Base-by-base conservation (phyloP, 1,140 invertebrate genomes). In the Eurosta solidaginis region DNA sequence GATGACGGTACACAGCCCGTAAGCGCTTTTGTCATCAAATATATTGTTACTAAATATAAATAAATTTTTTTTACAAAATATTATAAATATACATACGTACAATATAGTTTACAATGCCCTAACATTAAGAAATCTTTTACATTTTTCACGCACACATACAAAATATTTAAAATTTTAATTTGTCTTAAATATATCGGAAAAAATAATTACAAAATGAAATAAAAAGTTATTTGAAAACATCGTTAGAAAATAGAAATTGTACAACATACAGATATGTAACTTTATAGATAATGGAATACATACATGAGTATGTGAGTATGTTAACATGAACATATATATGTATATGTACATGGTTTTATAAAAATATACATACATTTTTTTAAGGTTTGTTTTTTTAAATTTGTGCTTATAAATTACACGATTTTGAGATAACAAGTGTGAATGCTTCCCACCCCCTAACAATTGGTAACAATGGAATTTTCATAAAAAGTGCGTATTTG, bases 211-310 rank as follows among this genome's bases (percentile, higher is more conserved):
- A 59, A 54, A 59, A 59, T n/a, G n/a, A n/a, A n/a, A n/a, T n/a
- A n/a, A n/a, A n/a, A n/a, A n/a, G n/a, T n/a, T n/a, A n/a, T n/a
- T n/a, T n/a, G n/a, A n/a, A 33, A 33, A n/a, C 14, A 68, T 29
- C 29, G 22, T 17, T 68, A 59, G 29, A 33, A 59, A 59, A 59
- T 59, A 68, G 29, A 68, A 22, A 40, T 40, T 20, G 33, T 42
- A 33, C 20, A 68, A n/a, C n/a, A n/a, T n/a, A n/a, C n/a, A n/a
- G n/a, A n/a, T n/a, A n/a, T n/a, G n/a, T n/a, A n/a, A n/a, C n/a
- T n/a, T n/a, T 36, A 10, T 27, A 63, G n/a, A 40, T 68, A 68
- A 36, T 68, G 59, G 59, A 68, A 68, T 68, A 68, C 33, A 40
- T 68, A 40, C n/a, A n/a, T n/a, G n/a, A 12, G 27, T 40, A 68